These are phyloP conservation scores for Drosophila carrolli DNA, from an alignment of 1,140 invertebrate genomes.

Conservation along the genomic window DNA sequence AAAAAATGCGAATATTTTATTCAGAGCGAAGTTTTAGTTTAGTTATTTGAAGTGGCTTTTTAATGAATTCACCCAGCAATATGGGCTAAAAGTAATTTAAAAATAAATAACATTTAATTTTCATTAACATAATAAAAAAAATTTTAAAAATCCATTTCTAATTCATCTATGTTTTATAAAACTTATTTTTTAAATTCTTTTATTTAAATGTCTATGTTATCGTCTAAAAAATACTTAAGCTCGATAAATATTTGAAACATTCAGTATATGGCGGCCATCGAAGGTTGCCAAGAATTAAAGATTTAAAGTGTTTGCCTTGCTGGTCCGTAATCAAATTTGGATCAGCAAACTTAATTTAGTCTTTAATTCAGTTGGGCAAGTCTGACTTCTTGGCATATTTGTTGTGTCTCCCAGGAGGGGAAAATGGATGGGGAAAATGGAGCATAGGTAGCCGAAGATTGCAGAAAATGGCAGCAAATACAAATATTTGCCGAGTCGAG, in stretches of 20 bases:
- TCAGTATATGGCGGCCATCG: not conserved
- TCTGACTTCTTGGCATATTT: constrained; percentile 26
- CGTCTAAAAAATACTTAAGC: too few species aligned
- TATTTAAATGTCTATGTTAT: too few species aligned
- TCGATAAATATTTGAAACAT: not conserved
- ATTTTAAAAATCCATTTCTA: too few species aligned
- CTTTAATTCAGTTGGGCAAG: constrained; percentile 14
- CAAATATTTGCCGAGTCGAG: constrained; percentile 23
- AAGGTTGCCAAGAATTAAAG: not conserved
- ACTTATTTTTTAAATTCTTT: too few species aligned
- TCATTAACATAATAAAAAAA: too few species aligned
- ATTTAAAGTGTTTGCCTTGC: not conserved
- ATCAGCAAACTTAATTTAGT: constrained; percentile 30
- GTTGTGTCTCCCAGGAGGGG: constrained; percentile 5
- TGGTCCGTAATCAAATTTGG: constrained; percentile 13
- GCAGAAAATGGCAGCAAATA: constrained; percentile 27
- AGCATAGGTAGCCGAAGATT: constrained; percentile 8
- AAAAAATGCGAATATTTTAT: not conserved
- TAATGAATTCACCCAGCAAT: not conserved
- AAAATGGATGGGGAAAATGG: not conserved
- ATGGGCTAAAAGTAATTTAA: not conserved
- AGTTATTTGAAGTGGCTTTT: not conserved
- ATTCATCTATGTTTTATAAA: too few species aligned
- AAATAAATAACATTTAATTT: too few species aligned
- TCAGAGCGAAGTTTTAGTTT: not conserved